Evolutionary conservation across 2,797 vertebrate genomes (phyloP).

Genomic region (Cuculus canorus): DNA sequence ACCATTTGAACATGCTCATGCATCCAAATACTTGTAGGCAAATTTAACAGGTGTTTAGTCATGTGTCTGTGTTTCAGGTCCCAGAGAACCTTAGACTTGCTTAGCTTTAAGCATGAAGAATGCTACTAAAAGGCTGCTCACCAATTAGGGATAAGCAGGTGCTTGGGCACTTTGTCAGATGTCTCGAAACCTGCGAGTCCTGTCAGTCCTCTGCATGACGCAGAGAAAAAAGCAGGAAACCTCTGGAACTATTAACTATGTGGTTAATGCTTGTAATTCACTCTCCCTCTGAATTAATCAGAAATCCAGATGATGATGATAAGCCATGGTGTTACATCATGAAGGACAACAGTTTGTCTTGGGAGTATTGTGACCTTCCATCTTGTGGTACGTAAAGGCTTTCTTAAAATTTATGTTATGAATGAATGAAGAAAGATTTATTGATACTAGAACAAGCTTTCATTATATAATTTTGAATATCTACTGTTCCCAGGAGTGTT

Average conservation of each 20-base stretch:
- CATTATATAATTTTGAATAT: background rate
- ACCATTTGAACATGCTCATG: background rate
- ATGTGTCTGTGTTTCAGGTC: conserved; percentile 2
- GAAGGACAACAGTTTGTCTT: conserved; percentile 85
- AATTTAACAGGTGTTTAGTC: conserved; percentile 26
- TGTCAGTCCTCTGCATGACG: background rate
- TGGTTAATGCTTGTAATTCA: background rate
- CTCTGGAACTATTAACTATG: background rate
- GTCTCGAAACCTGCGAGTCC: background rate
- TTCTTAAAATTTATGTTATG: background rate
- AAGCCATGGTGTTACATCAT: conserved; percentile 92
- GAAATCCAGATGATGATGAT: conserved; percentile 90
- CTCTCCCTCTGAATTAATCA: conserved; percentile 58
- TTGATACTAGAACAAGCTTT: background rate
- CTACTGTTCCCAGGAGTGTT: background rate
- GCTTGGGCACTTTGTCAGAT: background rate
- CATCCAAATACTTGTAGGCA: conserved; percentile 35
- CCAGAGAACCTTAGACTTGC: background rate
- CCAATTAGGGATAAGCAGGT: background rate
- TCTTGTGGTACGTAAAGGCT: conserved; percentile 75
- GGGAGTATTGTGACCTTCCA: conserved; percentile 87
- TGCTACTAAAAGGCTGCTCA: background rate
- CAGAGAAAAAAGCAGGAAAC: background rate
- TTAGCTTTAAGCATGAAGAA: background rate
- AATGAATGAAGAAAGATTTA: conserved; percentile 12